Evolutionary conservation across 2,888 invertebrate species (phyloP).

Genomic region (Drosophila prostipennis): DNA sequence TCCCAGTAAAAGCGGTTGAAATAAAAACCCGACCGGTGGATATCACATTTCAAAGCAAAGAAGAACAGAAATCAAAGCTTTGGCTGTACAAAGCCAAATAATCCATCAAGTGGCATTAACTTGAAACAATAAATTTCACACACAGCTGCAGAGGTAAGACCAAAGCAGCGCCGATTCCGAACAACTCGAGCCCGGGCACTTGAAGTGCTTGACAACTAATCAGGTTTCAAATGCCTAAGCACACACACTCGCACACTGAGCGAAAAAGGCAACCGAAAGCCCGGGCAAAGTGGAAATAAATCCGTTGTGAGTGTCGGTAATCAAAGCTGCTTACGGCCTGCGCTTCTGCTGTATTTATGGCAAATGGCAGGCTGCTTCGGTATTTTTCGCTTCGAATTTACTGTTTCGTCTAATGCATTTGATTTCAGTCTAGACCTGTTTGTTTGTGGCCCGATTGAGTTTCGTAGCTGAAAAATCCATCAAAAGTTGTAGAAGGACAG

Average conservation of each 20-base stretch:
- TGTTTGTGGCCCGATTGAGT: slow-evolving; percentile 9
- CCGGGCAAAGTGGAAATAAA: slow-evolving; percentile 14
- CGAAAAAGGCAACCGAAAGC: slow-evolving; percentile 14
- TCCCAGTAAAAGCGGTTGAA: background rate
- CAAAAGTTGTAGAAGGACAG: background rate
- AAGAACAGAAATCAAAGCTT: slow-evolving; percentile 29
- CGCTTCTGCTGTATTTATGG: slow-evolving; percentile 53
- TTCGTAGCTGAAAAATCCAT: slow-evolving; percentile 4
- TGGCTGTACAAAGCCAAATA: slow-evolving; percentile 70
- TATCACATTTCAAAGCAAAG: slow-evolving; percentile 41
- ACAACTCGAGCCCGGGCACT: slow-evolving; percentile 51
- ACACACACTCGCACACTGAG: slow-evolving; percentile 21
- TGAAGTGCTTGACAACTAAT: slow-evolving; percentile 75
- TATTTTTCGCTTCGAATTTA: background rate
- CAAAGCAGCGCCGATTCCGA: slow-evolving; percentile 11
- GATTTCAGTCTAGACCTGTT: slow-evolving; percentile 63
- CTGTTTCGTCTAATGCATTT: slow-evolving; percentile 29
- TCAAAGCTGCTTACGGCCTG: slow-evolving; percentile 63
- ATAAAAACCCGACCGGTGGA: background rate
- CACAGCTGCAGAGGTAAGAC: slow-evolving; percentile 43
- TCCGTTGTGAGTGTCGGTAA: slow-evolving; percentile 49
- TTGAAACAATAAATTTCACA: slow-evolving; percentile 80
- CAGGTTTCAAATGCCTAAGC: slow-evolving; percentile 75
- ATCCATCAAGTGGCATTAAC: slow-evolving; percentile 81
- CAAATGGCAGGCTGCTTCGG: background rate